Base-by-base conservation (phyloP, 2,888 invertebrate species). In the Pyrochroa serraticornis region DNA sequence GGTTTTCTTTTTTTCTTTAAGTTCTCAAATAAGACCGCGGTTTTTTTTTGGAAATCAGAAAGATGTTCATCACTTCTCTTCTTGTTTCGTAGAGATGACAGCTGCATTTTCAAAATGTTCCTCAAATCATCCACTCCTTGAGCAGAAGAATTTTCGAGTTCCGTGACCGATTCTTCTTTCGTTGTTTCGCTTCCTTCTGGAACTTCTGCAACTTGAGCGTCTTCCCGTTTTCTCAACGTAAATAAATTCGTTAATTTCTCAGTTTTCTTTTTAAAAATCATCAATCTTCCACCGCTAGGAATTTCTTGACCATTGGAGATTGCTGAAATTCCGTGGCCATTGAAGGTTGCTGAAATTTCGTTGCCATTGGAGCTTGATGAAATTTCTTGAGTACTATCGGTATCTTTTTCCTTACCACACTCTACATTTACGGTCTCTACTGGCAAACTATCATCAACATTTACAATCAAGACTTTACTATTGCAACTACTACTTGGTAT, bases 91-190 rank as follows among this genome's bases (percentile, higher is more conserved):
- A 75, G 62, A 22, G 59, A 67, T 42, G 53, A 64, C 13, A 75
- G 55, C 48, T 75, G 75, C 39, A 70, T 44, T 53, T 65, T 69
- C 34, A 75, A 55, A 47, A 64, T 70, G 46, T 72, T 65, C 38
- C 73, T 42, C 30, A 75, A 62, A 49, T 71, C 68, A 43, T 73
- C 69, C 41, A 37, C 8, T 7, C 13, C 34, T 7, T 37, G 33
- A 31, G 10, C 14, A 9, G 9, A 37, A 12, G 38, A 22, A n/a
- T 7, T 1, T 13, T 14, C n/a, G 8, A 30, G 35, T 46, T 48
- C 39, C 10, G 14, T 10, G 22, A 3, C 3, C 22, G 22, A n/a
- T n/a, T n/a, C n/a, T n/a, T n/a, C n/a, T n/a, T n/a, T n/a, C n/a
- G n/a, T n/a, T n/a, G n/a, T n/a, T n/a, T n/a, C n/a, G n/a, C n/a